Evolutionary conservation across 2,113 vertebrate genomes (phyloP), one percentile per base, ranked within the genome.

Genomic region (Notothenia coriiceps): DNA sequence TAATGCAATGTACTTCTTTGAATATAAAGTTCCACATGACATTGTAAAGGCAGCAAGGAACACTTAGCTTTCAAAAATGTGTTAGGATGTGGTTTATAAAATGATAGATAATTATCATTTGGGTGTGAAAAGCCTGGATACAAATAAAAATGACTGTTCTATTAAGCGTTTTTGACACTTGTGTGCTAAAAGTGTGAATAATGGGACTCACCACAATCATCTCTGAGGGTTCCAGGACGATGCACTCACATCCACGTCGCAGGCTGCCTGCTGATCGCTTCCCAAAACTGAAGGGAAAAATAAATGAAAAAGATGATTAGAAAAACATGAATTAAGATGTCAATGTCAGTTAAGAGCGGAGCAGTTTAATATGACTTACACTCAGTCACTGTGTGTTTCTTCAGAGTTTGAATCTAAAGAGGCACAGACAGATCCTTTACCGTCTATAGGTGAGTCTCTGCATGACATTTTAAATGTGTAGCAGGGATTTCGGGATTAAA

Each of bases 201-300:
- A 51, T 2, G 18, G 3, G 55, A 94, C 95, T 95, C 96, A 99
- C 98, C 98, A 99, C 98, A 91, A 99, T 99, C 98, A 99, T 99
- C 94, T 99, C 98, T 77, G 98, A 99, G 64, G 98, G 98, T 90
- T 99, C 98, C 91, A 99, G 94, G 85, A 99, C 98, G 94, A 99
- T 99, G 95, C 98, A 99, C 94, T 99, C 98, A 93, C 98, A 99
- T 90, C 98, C 98, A 71, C 98, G 98, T 14, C 98, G 95, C 88
- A 98, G 96, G 92, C 98, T 99, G 90, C 97, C 98, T 0, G 98
- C 98, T 70, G 98, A 99, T 52, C 98, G 96, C 84, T 99, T 99
- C 81, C 98, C 97, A 91, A 99, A 99, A 90, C 98, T 99, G 77
- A 61, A 62, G 9, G 80, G 56, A n/a, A 85, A 73, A 82, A 33